Evolutionary conservation across 2,113 vertebrate genomes (phyloP), one percentile per base, ranked within the genome.

Genomic region (Odocoileus virginianus): DNA sequence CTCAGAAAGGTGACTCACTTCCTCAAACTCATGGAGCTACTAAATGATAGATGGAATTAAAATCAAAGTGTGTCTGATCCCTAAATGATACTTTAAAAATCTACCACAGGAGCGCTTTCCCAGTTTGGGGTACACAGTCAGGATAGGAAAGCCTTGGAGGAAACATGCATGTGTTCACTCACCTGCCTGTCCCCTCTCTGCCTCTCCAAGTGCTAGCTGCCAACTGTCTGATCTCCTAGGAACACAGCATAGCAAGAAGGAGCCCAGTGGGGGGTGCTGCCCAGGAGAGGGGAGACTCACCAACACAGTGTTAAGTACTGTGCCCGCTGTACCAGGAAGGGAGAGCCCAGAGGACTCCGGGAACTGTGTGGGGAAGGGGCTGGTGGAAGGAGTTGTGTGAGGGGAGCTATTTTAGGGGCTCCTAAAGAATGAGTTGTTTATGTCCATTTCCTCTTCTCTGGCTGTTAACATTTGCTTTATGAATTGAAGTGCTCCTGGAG

Each of bases 81-180:
- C 52, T 21, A 87, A 85, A 87, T 87, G 89, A 71, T 8, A 76
- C 43, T 81, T 95, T 91, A 12, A 86, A 25, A 95, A 81, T 12
- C 45, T 50, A 87, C 33, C 3, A 67, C 13, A 52, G 33, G 7
- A 71, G 19, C 2, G 43, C 52, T 71, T 95, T 50, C 64, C 64
- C 9, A 30, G 19, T 40, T 85, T 57, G 7, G 14, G 21, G 1
- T 81, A 45, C 7, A 82, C 2, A 30, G 45, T 47, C 60, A 89
- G 25, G 30, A 87, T 2, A 30, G 55, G 57, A 84, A 96, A 25
- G 43, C 9, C 50, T 2, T 11, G 23, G 6, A 64, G 15, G n/a
- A 85, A 28, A 61, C 6, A 4, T 74, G 1, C 5, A n/a, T 16
- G 55, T 2, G 64, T 82, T 57, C 36, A 25, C 33, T 74, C 7